phyloP scores from a whole-genome alignment of 2,797 vertebrate genomes.

The Cynopterus sphinx region DNA sequence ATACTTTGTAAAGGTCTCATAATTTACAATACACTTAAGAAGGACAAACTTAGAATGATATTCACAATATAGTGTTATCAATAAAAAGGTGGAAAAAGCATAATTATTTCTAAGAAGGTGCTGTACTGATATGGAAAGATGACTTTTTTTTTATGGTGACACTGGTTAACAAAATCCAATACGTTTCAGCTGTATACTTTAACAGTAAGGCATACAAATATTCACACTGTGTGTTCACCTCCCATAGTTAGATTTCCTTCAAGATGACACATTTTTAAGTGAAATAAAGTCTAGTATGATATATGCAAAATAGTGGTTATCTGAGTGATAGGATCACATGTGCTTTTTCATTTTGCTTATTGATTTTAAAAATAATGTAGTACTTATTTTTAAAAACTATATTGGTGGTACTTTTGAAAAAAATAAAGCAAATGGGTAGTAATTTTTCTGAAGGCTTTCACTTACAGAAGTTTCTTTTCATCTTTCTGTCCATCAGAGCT shows the following conservation, averaged over 20 bases:
- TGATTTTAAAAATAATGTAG: constrained; percentile 18
- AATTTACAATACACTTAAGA: not conserved
- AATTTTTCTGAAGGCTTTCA: constrained; percentile 62
- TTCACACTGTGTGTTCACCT: too few species aligned
- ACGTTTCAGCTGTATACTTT: too few species aligned
- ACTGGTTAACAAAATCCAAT: too few species aligned
- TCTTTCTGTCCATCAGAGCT: constrained; percentile 82
- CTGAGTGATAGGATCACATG: not conserved
- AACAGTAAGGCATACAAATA: too few species aligned
- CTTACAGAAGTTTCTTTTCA: constrained; percentile 92
- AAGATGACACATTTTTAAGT: constrained; percentile 24
- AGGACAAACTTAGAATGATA: constrained; percentile 3
- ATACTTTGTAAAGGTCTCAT: constrained; percentile 20
- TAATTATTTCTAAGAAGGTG: not conserved
- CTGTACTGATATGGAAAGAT: not conserved
- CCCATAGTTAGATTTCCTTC: too few species aligned
- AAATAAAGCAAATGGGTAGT: not conserved
- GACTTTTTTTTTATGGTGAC: not conserved
- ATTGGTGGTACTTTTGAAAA: constrained; percentile 9
- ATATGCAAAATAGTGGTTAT: not conserved
- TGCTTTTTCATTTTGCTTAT: constrained; percentile 3
- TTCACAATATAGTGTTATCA: not conserved
- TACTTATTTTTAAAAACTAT: constrained; percentile 12
- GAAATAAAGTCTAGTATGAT: not conserved
- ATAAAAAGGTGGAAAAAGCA: not conserved